A percentile compares a stretch with the other conserved stretches of the same genome.
These are phyloP conservation scores for Diplosoma virens DNA, from an alignment of 23 tunicate species.

Conservation along the genomic window DNA sequence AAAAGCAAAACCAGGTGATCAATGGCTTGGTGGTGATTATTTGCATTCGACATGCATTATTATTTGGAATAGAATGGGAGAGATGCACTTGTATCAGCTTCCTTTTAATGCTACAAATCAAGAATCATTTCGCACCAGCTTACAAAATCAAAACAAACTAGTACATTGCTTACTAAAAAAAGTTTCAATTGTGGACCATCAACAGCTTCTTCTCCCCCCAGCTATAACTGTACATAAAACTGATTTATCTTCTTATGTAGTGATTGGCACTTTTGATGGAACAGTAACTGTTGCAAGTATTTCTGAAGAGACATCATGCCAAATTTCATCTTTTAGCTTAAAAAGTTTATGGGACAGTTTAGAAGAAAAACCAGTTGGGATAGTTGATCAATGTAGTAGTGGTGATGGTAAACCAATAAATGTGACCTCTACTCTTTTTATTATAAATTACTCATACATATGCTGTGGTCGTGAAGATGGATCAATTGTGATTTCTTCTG, in stretches of 20 bases:
- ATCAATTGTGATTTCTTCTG: slow-evolving; percentile 76
- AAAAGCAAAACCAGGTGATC: slow-evolving; percentile 15
- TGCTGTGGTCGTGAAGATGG: slow-evolving; percentile 94
- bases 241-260: not conserved
- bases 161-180: not conserved
- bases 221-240: slow-evolving; percentile 23
- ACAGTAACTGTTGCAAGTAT: slow-evolving; percentile 19
- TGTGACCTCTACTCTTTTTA: slow-evolving; percentile 62
- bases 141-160: slow-evolving; percentile 5
- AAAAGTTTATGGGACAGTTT: slow-evolving; percentile 50
- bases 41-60: slow-evolving; percentile 21
- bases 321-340: slow-evolving; percentile 22
- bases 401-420: not conserved
- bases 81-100: slow-evolving; percentile 31
- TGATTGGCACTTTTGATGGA: slow-evolving; percentile 51
- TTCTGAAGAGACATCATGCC: not conserved
- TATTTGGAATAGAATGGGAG: slow-evolving; percentile 50
- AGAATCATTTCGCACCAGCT: slow-evolving; percentile 32
- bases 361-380: slow-evolving; percentile 59
- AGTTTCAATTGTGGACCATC: not conserved
- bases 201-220: slow-evolving; percentile 44
- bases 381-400: slow-evolving; percentile 59
- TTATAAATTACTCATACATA: slow-evolving; percentile 52
- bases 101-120: slow-evolving; percentile 49
- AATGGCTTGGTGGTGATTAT: slow-evolving; percentile 61